These are phyloP conservation scores for Phalera bucephala DNA, from an alignment of 2,888 invertebrate genomes.

Conservation along the genomic window DNA sequence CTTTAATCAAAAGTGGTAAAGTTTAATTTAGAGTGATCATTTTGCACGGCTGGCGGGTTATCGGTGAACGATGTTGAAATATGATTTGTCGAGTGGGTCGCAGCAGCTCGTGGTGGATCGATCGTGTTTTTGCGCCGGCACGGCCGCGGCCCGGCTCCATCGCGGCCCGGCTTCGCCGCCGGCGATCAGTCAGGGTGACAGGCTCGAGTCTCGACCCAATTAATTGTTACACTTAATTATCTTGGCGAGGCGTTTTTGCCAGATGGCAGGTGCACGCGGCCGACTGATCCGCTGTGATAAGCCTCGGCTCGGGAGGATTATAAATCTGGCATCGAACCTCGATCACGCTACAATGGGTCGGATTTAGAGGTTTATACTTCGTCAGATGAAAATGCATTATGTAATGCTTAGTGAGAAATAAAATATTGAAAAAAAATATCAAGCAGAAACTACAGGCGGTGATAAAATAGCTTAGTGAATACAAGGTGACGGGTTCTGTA, in stretches of 20 bases:
- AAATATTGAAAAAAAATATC: too few species aligned
- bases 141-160: too few species aligned
- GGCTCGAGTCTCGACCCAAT: constrained; percentile 26
- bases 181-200: constrained; percentile 20
- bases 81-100: not conserved
- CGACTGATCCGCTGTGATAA: constrained; percentile 29
- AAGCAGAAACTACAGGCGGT: too few species aligned
- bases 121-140: constrained; percentile 21
- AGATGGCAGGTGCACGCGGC: constrained; percentile 11
- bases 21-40: too few species aligned
- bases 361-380: not conserved
- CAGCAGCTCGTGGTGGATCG: constrained; percentile 7
- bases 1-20: not conserved
- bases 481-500: too few species aligned
- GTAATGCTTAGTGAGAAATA: too few species aligned
- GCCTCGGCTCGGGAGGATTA: constrained; percentile 17
- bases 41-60: too few species aligned
- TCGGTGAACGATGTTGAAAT: too few species aligned
- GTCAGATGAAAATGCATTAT: too few species aligned
- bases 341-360: not conserved
- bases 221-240: constrained; percentile 31
- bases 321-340: constrained; percentile 4
- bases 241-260: constrained; percentile 14
- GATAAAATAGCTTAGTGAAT: too few species aligned
- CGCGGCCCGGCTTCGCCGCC: too few species aligned